Conservation (phyloP, 2,888 invertebrate species). For the Chrysodeixis includens region DNA sequence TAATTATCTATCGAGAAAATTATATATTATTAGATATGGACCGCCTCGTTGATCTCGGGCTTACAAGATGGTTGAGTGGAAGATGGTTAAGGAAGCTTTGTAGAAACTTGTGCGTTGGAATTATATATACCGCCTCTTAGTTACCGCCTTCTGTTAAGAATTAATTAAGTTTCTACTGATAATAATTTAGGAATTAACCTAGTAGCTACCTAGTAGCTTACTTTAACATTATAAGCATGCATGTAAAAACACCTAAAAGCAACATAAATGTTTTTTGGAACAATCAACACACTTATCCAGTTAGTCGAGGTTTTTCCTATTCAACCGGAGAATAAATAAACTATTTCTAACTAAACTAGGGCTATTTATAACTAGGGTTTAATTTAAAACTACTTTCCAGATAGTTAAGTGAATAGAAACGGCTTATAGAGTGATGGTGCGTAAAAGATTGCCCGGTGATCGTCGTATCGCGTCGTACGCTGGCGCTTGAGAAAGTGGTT, state of each 20-base stretch:
- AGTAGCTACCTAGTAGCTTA: too few species aligned
- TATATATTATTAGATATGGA: constrained; percentile 13
- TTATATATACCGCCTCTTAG: background rate
- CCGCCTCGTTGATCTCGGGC: constrained; percentile 3
- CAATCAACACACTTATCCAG: too few species aligned
- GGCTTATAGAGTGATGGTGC: constrained; percentile 58
- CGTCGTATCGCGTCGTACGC: constrained; percentile 51
- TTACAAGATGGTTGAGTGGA: background rate
- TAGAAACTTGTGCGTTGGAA: background rate
- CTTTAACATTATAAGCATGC: too few species aligned
- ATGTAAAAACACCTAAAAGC: too few species aligned
- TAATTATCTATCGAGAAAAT: constrained; percentile 3
- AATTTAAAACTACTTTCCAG: background rate
- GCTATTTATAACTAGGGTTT: background rate
- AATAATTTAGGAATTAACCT: background rate
- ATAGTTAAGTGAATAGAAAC: constrained; percentile 15
- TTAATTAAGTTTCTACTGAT: background rate
- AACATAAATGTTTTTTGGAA: too few species aligned
- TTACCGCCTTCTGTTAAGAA: background rate
- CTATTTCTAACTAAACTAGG: too few species aligned
- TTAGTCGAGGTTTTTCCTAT: too few species aligned
- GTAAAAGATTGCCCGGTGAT: constrained; percentile 64
- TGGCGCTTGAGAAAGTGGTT: constrained; percentile 77
- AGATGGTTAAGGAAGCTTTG: constrained; percentile 4
- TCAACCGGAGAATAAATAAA: too few species aligned